Conservation (phyloP, 2,888 invertebrate genomes). For the Diarsia dahlii region DNA sequence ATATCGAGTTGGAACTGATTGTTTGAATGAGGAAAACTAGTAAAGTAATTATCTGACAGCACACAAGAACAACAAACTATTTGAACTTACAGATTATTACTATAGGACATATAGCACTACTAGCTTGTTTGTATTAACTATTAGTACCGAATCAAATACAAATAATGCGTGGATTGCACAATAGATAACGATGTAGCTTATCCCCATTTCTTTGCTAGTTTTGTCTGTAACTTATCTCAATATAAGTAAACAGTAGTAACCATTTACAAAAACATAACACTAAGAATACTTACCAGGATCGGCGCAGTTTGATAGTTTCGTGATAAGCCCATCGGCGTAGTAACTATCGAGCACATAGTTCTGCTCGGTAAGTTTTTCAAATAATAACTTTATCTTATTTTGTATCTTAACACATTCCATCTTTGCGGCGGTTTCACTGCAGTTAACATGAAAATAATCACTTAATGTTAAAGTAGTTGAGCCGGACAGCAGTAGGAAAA, state of each 20-base stretch:
- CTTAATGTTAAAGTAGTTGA: conserved; percentile 9
- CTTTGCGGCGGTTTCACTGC: conserved; percentile 19
- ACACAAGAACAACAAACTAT: not conserved
- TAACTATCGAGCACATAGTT: conserved; percentile 92
- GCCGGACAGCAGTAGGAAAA: not conserved
- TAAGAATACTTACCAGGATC: conserved; percentile 86
- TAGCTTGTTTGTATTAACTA: conserved; percentile 16
- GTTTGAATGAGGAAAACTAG: conserved; percentile 15
- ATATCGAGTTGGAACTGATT: not conserved
- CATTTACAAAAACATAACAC: not conserved
- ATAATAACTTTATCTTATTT: conserved; percentile 90
- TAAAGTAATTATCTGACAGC: not conserved
- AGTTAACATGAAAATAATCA: conserved; percentile 38
- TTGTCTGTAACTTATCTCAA: not conserved
- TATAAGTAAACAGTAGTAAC: not conserved
- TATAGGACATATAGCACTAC: not conserved
- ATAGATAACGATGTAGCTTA: not conserved
- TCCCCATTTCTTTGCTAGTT: conserved; percentile 3
- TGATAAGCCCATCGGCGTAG: conserved; percentile 92
- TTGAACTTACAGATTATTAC: not conserved
- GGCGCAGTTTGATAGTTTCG: conserved; percentile 90
- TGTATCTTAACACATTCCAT: conserved; percentile 79
- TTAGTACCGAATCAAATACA: not conserved
- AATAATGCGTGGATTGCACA: not conserved
- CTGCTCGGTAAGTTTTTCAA: conserved; percentile 90